A percentile compares a stretch with the other conserved stretches of the same genome.
These are phyloP conservation scores for Bombylius discolor DNA, from an alignment of 2,888 invertebrate species.

Conservation along the genomic window DNA sequence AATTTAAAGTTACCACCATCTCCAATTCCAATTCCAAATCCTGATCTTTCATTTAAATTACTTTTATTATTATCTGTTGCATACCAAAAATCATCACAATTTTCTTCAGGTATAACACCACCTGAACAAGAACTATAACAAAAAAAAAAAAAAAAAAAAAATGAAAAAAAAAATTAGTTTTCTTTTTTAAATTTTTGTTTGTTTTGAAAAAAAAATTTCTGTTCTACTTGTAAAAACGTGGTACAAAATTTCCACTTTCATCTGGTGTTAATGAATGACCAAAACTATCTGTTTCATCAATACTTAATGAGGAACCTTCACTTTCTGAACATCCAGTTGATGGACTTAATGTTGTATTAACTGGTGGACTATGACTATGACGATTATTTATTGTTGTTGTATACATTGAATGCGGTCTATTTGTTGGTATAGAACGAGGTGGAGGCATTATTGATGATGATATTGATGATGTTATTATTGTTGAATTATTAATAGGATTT, in stretches of 20 bases:
- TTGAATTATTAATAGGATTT: conserved; percentile 16
- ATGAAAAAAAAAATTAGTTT: neutral
- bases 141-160: neutral
- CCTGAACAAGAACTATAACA: conserved; percentile 22
- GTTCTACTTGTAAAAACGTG: conserved; percentile 26
- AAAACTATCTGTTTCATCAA: conserved; percentile 47
- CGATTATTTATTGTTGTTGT: conserved; percentile 25
- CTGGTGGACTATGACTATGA: conserved; percentile 35
- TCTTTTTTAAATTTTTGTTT: neutral
- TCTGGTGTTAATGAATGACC: conserved; percentile 46
- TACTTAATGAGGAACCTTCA: conserved; percentile 53
- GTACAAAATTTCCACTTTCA: conserved; percentile 35
- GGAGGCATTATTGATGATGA: conserved; percentile 25
- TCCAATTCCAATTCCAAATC: neutral
- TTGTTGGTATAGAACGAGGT: conserved; percentile 34
- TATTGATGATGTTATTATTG: no score
- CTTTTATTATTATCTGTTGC: conserved; percentile 15
- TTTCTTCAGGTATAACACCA: conserved; percentile 49
- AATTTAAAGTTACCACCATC: neutral
- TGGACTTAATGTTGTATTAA: conserved; percentile 45
- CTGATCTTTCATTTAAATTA: conserved; percentile 2
- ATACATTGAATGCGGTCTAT: conserved; percentile 36
- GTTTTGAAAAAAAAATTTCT: neutral
- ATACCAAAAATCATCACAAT: conserved; percentile 38
- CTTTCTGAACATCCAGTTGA: conserved; percentile 53